Conservation (phyloP, 2,888 invertebrate genomes). For the Tineola bisselliella region DNA sequence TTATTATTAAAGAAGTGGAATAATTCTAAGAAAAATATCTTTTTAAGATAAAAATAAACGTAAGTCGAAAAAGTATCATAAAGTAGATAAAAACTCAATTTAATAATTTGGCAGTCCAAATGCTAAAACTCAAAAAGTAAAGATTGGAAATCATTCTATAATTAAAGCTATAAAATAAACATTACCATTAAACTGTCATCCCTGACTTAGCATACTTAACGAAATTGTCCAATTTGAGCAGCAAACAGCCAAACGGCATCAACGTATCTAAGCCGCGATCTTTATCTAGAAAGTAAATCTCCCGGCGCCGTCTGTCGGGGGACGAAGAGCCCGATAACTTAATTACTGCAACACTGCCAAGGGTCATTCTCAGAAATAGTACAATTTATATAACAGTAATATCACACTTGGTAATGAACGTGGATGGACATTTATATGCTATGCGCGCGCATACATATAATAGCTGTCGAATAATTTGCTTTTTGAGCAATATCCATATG, state of each 20-base stretch:
- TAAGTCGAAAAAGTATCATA: not conserved
- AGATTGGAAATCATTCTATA: conserved; percentile 9
- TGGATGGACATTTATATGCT: too few species aligned
- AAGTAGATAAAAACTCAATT: not conserved
- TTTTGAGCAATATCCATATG: too few species aligned
- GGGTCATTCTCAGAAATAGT: conserved; percentile 35
- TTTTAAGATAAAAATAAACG: not conserved
- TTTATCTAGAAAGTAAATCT: conserved; percentile 52
- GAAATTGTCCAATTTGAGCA: conserved; percentile 55
- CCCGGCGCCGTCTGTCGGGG: conserved; percentile 40
- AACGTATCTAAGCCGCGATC: conserved; percentile 38
- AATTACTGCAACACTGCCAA: conserved; percentile 45
- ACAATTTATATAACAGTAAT: conserved; percentile 13
- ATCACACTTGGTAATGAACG: too few species aligned
- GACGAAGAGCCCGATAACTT: conserved; percentile 41
- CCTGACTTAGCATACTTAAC: conserved; percentile 39
- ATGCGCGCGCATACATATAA: too few species aligned
- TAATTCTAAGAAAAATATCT: too few species aligned
- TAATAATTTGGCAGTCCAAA: too few species aligned
- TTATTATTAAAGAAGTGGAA: not conserved
- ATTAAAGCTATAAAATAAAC: conserved; percentile 37
- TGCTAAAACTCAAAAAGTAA: not conserved
- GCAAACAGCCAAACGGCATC: conserved; percentile 57
- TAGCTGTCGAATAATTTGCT: too few species aligned
- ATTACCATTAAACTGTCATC: conserved; percentile 51